Conservation (phyloP, 2,888 invertebrate genomes). For the Julus scanicus region DNA sequence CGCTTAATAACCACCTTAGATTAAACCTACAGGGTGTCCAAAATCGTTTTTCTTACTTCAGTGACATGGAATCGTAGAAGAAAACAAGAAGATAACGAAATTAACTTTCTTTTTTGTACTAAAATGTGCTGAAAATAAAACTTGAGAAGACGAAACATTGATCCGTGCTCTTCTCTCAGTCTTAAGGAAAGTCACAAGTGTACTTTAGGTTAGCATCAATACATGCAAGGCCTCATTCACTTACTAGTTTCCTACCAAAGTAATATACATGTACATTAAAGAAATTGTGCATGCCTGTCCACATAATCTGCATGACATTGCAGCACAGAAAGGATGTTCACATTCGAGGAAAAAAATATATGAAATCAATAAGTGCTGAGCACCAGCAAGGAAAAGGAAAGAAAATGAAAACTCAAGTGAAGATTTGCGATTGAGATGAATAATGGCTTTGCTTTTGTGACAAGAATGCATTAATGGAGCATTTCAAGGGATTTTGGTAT, state of each 20-base stretch:
- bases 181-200: no score
- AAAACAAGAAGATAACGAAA: no score
- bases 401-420: slow-evolving; percentile 13
- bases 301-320: neutral
- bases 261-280: neutral
- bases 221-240: neutral
- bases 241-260: neutral
- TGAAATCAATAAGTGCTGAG: slow-evolving; percentile 17
- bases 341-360: neutral
- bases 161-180: no score
- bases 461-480: slow-evolving; percentile 29
- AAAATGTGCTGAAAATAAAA: no score
- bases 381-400: neutral
- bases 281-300: neutral
- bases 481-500: neutral
- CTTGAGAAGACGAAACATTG: no score
- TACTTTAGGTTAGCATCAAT: no score
- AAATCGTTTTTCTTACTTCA: no score
- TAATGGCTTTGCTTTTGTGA: slow-evolving; percentile 36
- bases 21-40: neutral
- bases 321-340: neutral
- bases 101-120: no score
- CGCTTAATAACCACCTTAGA: neutral
- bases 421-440: slow-evolving; percentile 36
- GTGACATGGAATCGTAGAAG: no score